Percentiles rank a stretch among this genome's conserved stretches.
These are phyloP conservation scores for Syrrhaptes paradoxus DNA, from an alignment of 2,113 vertebrate species.

Conservation along the genomic window DNA sequence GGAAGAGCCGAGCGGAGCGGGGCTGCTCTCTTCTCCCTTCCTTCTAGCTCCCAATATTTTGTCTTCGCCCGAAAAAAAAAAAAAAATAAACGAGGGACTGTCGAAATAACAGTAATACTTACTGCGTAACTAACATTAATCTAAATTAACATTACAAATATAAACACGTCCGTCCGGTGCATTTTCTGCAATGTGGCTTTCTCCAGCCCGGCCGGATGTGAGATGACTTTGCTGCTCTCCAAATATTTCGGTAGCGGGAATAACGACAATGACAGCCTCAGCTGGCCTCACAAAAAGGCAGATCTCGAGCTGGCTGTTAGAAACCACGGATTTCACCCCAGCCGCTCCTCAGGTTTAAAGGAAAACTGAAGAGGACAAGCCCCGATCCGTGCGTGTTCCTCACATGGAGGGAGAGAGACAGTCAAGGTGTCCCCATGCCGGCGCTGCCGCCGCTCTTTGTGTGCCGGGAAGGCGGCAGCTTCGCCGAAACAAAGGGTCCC, in stretches of 20 bases:
- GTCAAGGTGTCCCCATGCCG: background rate
- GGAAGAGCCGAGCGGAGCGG: background rate
- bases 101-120: background rate
- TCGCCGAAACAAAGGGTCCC: background rate
- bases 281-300: background rate
- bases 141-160: background rate
- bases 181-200: background rate
- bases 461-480: background rate
- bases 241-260: background rate
- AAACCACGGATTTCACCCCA: background rate
- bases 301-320: background rate
- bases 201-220: background rate
- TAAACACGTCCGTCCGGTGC: background rate
- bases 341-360: background rate
- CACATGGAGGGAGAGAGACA: background rate
- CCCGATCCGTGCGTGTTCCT: background rate
- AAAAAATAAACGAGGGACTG: background rate
- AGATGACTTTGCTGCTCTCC: background rate
- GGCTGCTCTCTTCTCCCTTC: background rate
- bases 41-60: background rate
- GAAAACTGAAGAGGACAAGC: background rate
- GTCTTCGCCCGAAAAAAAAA: background rate
- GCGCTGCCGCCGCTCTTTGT: background rate
- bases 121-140: background rate
- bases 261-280: background rate